These are phyloP conservation scores for Corythoichthys intestinalis DNA, from an alignment of 2,113 vertebrate species.

Conservation along the genomic window DNA sequence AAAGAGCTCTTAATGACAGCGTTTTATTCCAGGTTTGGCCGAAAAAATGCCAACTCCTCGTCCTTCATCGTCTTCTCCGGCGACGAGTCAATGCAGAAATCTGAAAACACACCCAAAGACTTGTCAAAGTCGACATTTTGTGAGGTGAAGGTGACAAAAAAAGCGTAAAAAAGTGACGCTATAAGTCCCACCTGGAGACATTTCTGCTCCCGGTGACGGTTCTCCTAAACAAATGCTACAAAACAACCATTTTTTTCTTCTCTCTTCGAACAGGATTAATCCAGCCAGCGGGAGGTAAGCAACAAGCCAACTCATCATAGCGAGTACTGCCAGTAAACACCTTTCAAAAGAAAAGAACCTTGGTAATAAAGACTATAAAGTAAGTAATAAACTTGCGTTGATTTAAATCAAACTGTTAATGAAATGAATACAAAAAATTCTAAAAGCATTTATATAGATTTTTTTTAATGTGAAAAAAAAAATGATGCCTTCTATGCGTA, in stretches of 20 bases:
- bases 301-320: neutral
- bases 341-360: neutral
- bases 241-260: neutral
- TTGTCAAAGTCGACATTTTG: neutral
- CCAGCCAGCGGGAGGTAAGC: neutral
- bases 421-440: neutral
- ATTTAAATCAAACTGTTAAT: neutral
- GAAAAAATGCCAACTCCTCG: neutral
- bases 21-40: neutral
- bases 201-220: neutral
- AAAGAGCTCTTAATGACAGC: neutral
- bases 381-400: neutral
- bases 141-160: neutral
- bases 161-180: neutral
- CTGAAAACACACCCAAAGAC: neutral
- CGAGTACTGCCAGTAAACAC: neutral
- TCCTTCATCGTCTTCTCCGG: neutral
- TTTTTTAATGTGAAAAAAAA: neutral
- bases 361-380: neutral
- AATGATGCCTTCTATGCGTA: neutral
- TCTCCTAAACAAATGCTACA: neutral
- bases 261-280: neutral
- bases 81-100: conserved; percentile 2
- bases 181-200: conserved; percentile 2
- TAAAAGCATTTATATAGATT: too few relatives aligned